Evolutionary conservation across 1,140 invertebrate genomes (phyloP), one percentile per base, ranked within the genome.

Genomic region (Bombus superbus): DNA sequence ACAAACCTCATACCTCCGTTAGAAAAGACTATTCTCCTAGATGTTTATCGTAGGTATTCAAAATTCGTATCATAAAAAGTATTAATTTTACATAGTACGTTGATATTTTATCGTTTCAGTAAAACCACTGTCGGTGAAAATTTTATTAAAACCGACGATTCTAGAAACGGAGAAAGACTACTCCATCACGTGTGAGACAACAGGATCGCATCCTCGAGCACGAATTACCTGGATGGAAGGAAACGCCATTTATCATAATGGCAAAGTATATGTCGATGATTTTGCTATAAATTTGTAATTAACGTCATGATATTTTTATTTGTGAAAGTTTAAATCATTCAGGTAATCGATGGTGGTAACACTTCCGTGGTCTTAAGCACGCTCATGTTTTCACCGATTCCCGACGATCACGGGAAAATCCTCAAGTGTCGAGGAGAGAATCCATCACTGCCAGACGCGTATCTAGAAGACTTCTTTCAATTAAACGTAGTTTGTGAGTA

Each of bases 401-500:
- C 98, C 13, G 97, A 98, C 90, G 98, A 99, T 94, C 97, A 98
- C 92, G 97, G 97, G 6, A 97, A 97, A 44, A 96, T 96, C 84
- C 96, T 99, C 74, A 98, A 97, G 92, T 99, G 98, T 93, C 97
- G 97, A 87, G 98, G 97, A 1, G 97, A 98, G 92, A 99, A 98
- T 96, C 97, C 97, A 22, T 96, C 96, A 47, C 95, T 98, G 53
- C 96, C 96, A 53, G 96, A 96, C 66, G 96, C 97, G 74, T 97
- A 96, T 82, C 95, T 98, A 64, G 97, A 98, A 92, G 98, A 98
- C 92, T 96, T 96, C 62, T 97, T 98, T 92, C 96, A 96, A 88
- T 95, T 98, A 80, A 98, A 98, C 94, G 97, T 98, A 90, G 97
- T 98, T 83, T 98, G 98, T 98, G 96, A 98, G 98, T 98, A 25